Conservation (phyloP, 92 coral and sea anemone species). For the Zoanthus sociatus region DNA sequence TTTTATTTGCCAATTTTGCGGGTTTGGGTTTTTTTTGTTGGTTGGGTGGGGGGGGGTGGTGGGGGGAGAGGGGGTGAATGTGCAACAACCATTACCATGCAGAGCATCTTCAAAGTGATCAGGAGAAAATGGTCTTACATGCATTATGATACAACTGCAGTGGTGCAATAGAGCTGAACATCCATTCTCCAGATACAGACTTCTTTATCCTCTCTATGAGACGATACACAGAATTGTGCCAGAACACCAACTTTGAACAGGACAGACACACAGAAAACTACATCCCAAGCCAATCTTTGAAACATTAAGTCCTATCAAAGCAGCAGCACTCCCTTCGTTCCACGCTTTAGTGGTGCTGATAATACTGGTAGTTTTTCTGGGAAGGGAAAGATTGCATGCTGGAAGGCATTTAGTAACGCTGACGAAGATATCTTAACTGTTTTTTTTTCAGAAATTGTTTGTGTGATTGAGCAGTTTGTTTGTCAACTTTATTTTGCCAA, state of each 20-base stretch:
- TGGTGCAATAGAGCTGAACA: conserved; percentile 61
- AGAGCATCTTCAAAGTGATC: conserved; percentile 63
- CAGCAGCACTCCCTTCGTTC: conserved; percentile 54
- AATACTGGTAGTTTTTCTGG: too few relatives aligned
- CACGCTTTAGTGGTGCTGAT: background rate
- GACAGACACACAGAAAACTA: conserved; percentile 36
- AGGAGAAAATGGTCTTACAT: conserved; percentile 67
- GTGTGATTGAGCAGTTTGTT: conserved; percentile 46
- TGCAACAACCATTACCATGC: conserved; percentile 60
- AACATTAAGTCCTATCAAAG: conserved; percentile 47
- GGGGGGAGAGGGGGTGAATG: conserved; percentile 56
- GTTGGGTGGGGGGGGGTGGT: too few relatives aligned
- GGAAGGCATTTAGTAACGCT: conserved; percentile 42
- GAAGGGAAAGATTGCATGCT: conserved; percentile 52
- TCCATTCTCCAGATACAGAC: conserved; percentile 63
- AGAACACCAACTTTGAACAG: conserved; percentile 61
- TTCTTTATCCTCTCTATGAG: conserved; percentile 63
- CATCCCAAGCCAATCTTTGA: conserved; percentile 39
- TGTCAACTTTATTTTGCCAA: background rate
- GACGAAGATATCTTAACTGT: conserved; percentile 23
- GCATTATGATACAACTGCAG: conserved; percentile 68
- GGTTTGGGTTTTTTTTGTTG: too few relatives aligned
- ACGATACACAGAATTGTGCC: conserved; percentile 58
- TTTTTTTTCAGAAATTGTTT: conserved; percentile 17
- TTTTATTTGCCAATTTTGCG: too few relatives aligned